Conservation (phyloP, 2,113 vertebrate genomes). For the Varanus komodoensis region DNA sequence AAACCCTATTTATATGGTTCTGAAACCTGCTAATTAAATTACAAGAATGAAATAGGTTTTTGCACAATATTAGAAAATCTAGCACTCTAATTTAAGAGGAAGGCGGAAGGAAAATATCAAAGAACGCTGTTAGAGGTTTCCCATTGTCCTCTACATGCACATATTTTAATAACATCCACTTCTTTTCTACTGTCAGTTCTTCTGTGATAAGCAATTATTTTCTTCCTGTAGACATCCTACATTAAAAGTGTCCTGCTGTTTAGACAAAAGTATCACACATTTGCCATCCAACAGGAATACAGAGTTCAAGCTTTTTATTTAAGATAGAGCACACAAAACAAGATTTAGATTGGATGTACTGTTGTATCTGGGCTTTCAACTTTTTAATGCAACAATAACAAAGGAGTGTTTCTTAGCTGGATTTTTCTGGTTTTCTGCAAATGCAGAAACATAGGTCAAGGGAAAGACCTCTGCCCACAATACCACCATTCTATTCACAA, state of each 20-base stretch:
- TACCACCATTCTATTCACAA: too few relatives aligned
- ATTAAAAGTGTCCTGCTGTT: slow-evolving; percentile 37
- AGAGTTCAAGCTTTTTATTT: background rate
- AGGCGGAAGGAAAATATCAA: background rate
- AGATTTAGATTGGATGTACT: background rate
- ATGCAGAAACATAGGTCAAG: too few relatives aligned
- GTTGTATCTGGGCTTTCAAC: background rate
- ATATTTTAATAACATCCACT: slow-evolving; percentile 38
- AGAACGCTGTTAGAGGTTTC: background rate
- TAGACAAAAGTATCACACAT: slow-evolving; percentile 18
- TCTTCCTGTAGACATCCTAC: fast-evolving
- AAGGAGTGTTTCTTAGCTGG: background rate
- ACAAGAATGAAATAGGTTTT: slow-evolving; percentile 22
- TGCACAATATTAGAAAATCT: background rate
- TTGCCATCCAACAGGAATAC: slow-evolving; percentile 34
- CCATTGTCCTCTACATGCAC: background rate
- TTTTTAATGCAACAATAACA: background rate
- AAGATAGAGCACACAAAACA: background rate
- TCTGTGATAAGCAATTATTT: slow-evolving; percentile 49
- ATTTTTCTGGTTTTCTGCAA: background rate
- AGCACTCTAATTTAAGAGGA: slow-evolving; percentile 9
- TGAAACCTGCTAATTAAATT: slow-evolving; percentile 22
- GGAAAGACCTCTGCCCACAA: too few relatives aligned
- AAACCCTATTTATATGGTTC: background rate
- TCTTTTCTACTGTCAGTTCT: slow-evolving; percentile 21